Evolutionary conservation across 1,140 invertebrate species (phyloP).

Genomic region (Papilio polytes): DNA sequence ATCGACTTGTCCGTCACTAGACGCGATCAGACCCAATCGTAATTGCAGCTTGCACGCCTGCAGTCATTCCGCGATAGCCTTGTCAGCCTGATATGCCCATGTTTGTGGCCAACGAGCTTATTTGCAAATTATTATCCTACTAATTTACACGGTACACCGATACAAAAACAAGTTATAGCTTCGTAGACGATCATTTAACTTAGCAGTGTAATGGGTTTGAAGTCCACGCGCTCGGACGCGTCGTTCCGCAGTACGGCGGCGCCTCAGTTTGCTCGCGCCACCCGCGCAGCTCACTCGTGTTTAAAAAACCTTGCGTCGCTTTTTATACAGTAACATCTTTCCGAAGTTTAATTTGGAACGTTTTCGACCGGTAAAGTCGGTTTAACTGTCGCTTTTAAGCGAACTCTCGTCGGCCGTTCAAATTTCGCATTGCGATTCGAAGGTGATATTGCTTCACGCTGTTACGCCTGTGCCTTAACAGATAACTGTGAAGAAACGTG

Average conservation of each 20-base stretch:
- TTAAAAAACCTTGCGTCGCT: constrained; percentile 48
- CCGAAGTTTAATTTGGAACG: constrained; percentile 76
- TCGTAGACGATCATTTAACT: constrained; percentile 55
- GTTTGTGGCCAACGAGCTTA: constrained; percentile 70
- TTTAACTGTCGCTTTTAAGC: constrained; percentile 75
- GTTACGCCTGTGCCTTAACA: constrained; percentile 74
- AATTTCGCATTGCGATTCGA: constrained; percentile 75
- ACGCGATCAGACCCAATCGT: constrained; percentile 56
- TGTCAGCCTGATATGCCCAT: constrained; percentile 72
- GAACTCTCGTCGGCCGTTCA: constrained; percentile 61
- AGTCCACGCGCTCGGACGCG: constrained; percentile 73
- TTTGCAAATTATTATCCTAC: constrained; percentile 71
- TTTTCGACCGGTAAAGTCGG: constrained; percentile 75
- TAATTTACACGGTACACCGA: constrained; percentile 53
- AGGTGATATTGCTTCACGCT: constrained; percentile 72
- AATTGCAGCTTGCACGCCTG: constrained; percentile 63
- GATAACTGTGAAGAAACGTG: constrained; percentile 80
- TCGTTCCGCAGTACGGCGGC: constrained; percentile 69
- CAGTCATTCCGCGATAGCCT: constrained; percentile 72
- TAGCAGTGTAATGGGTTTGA: constrained; percentile 77
- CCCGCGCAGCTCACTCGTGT: constrained; percentile 79
- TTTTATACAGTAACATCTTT: constrained; percentile 52
- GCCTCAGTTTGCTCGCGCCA: constrained; percentile 80
- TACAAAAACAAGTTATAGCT: constrained; percentile 35
- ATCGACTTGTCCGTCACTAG: constrained; percentile 50